A percentile compares a stretch with the other conserved stretches of the same genome.
These are phyloP conservation scores for Phalloptychus januarius DNA, from an alignment of 2,797 vertebrate genomes.

Conservation along the genomic window DNA sequence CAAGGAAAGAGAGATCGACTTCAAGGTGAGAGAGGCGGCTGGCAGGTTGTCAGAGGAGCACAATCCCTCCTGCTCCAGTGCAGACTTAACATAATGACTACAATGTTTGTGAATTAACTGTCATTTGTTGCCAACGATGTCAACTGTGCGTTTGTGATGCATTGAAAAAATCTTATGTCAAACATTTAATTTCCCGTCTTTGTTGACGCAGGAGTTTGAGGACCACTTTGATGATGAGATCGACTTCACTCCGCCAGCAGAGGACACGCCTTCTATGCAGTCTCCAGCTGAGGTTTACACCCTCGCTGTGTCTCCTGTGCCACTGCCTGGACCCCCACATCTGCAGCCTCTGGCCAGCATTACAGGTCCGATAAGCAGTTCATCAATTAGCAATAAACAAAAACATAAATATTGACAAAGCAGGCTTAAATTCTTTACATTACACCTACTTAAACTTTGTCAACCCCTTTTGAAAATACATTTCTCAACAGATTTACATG, in stretches of 20 bases:
- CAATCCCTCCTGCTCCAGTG: constrained; percentile 1
- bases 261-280: constrained; percentile 96
- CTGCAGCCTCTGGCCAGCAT: constrained; percentile 83
- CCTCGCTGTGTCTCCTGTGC: constrained; percentile 89
- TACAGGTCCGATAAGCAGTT: constrained; percentile 63
- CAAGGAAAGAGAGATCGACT: constrained; percentile 95
- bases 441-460: not conserved
- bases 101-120: not conserved
- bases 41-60: constrained; percentile 12
- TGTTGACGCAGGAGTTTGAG: constrained; percentile 89
- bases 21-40: constrained; percentile 86
- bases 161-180: not conserved
- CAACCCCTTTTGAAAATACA: not conserved
- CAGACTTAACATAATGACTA: constrained; percentile 2
- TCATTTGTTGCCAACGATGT: not conserved
- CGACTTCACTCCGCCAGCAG: constrained; percentile 96
- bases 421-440: no score
- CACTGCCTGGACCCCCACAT: constrained; percentile 89
- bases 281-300: constrained; percentile 96
- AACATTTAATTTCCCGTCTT: not conserved
- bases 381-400: not conserved
- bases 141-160: not conserved
- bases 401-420: not conserved
- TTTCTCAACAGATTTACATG: not conserved
- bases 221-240: constrained; percentile 98